Evolutionary conservation across 2,888 invertebrate genomes (phyloP), one percentile per base, ranked within the genome.

Genomic region (Pammene aurita): DNA sequence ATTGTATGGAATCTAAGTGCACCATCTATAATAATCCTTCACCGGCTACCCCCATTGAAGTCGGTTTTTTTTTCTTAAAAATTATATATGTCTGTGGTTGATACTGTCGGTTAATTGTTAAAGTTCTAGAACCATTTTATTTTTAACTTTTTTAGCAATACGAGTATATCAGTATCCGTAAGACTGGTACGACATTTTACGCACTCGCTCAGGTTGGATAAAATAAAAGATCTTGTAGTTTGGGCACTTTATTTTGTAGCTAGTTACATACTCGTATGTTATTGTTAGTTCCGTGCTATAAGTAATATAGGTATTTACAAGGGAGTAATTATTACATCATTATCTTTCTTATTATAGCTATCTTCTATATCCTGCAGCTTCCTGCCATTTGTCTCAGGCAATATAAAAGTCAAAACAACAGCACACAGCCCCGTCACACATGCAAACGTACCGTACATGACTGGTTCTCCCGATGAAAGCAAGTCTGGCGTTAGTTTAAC

Each of bases 291-390:
- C 35, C 38, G 38, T 26, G 26, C 4, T 26, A 26, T 26, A 26
- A 26, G 26, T 1, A 26, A 26, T 26, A 26, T 26, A 1, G 4
- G 26, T 55, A 34, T 16, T 54, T 55, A 62, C 55, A 62, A 57
- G 14, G 63, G 16, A 61, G 61, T 65, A 2, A 41, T 16, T 34
- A 7, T 58, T 10, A 38, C 10, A 10, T 55, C 58, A 18, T 70
- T 67, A 63, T 97, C 68, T 44, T 73, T 78, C 18, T 74, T 77
- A 61, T 78, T 83, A 71, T 84, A 76, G 55, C 72, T 74, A 72
- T 87, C 77, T 95, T 81, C 95, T 93, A 76, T 96, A 89, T 65
- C 95, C 94, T 81, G 94, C 87, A 80, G 96, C 94, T 89, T 97
- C 95, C 82, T 96, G 94, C 76, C 93, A 73, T 80, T 80, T 0